Base-by-base conservation (phyloP, 2,888 invertebrate species). In the Ganaspis brasiliensis region DNA sequence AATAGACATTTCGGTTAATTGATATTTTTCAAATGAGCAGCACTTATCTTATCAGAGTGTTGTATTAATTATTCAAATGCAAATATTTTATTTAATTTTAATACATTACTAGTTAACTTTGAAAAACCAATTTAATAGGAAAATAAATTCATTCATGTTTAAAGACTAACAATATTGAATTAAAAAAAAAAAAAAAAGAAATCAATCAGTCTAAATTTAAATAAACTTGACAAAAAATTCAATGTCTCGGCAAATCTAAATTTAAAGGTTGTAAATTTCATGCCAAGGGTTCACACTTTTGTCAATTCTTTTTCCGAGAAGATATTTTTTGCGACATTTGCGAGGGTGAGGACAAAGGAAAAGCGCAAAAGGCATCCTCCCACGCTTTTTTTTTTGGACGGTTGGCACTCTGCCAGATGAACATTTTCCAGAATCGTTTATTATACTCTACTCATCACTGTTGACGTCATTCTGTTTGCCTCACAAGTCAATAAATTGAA, bases 281-380 rank as follows among this genome's bases (percentile, higher is more conserved):
- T 16, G 14, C 24, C 40, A 21, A 67, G 67, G 40, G 40, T 67
- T 67, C 21, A 21, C 12, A 40, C 67, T 67, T 67, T 67, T 67
- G 67, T 67, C 24, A 67, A 40, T 67, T 67, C 19, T 37, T 67
- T 67, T 45, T 45, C 40, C 21, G 24, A 67, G 40, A 67, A 67
- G 67, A 24, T 56, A 56, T 24, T 56, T 56, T 56, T 56, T 26
- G 10, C 56, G 14, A 67, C 24, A 67, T 45, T 67, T 40, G 12
- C 24, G 45, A 67, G 67, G 67, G 40, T 67, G 67, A 67, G 40
- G 21, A 45, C 45, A 67, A 67, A 67, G 40, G 67, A 67, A 67
- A 67, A 67, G 21, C 52, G 52, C 12, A 21, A 21, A 35, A 67
- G 40, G 21, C 24, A 40, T 40, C 40, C 63, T 37, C 63, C 67